Evolutionary conservation across 2,797 vertebrate genomes (phyloP).

Genomic region (Ispidina lecontei): DNA sequence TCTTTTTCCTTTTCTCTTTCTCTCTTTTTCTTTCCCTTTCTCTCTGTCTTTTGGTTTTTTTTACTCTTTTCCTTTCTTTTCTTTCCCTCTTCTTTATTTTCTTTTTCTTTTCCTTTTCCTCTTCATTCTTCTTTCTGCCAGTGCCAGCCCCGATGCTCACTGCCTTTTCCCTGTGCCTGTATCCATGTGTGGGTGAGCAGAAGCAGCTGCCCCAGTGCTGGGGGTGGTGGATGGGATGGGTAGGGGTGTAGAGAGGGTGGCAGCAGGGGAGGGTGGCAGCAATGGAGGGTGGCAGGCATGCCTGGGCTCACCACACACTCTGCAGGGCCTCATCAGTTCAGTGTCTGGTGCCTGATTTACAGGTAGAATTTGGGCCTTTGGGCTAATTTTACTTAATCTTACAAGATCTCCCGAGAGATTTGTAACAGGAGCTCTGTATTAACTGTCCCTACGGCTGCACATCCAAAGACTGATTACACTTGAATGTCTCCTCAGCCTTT

Average conservation of each 20-base stretch:
- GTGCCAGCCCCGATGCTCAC: not conserved
- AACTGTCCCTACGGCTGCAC: not conserved
- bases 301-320: not conserved
- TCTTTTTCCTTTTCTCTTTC: too few species aligned
- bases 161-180: not conserved
- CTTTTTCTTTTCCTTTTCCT: too few species aligned
- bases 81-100: too few species aligned
- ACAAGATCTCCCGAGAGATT: constrained; percentile 10
- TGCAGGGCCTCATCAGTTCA: not conserved
- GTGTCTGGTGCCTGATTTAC: not conserved
- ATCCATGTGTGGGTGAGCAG: not conserved
- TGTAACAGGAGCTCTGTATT: constrained; percentile 21
- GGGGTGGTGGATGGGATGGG: rapidly evolving
- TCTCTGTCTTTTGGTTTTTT: too few species aligned
- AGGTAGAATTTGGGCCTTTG: constrained; percentile 8
- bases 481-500: not conserved
- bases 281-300: too few species aligned
- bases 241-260: not conserved
- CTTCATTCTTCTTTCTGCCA: too few species aligned
- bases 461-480: constrained; percentile 21
- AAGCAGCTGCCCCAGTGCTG: not conserved
- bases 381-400: constrained; percentile 48
- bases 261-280: too few species aligned
- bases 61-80: too few species aligned
- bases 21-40: too few species aligned